Evolutionary conservation across 64 coral and sea anemone genomes (phyloP), one percentile per base, ranked within the genome.

Genomic region (Stichodactyla helianthus): DNA sequence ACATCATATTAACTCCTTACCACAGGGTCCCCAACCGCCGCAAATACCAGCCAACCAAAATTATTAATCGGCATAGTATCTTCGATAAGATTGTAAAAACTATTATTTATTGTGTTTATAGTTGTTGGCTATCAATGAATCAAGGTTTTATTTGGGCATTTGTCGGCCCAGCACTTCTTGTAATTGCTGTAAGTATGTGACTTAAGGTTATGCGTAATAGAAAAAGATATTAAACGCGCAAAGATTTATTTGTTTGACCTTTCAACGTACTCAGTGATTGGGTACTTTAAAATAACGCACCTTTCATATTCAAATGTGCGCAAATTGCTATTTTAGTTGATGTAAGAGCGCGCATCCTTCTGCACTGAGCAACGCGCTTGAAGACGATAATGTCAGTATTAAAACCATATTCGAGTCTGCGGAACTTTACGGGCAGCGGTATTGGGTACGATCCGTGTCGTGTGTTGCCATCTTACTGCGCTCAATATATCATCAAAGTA

Each of bases 71-170:
- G 50, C 52, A 11, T 28, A 68, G 18, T 54, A 44, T 77, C 16
- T 52, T 56, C 35, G 35, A 44, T 44, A 44, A 44, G 35, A 44
- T 44, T 44, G 35, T 44, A 44, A 44, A 44, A 44, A 44, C 35
- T 1, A 44, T 6, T 62, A 16, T 51, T 55, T 78, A 55, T 55
- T 87, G 13, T 87, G 53, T 13, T 89, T 81, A 15, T 50, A 96
- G 94, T 71, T 96, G 94, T 58, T 96, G 94, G 94, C 50, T 96
- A 6, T 90, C 84, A 6, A 71, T 89, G 13, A 54, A 96, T 25
- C 86, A 79, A 54, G 84, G 82, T 59, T 96, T 93, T 62, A 93
- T 87, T 17, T 96, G 94, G 94, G 71, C 91, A 2, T 96, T 96
- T 65, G 91, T 96, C 35, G 91, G 79, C 4, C 94, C 94, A 13